Conservation (phyloP, 2,797 vertebrate genomes). For the Artibeus jamaicensis region DNA sequence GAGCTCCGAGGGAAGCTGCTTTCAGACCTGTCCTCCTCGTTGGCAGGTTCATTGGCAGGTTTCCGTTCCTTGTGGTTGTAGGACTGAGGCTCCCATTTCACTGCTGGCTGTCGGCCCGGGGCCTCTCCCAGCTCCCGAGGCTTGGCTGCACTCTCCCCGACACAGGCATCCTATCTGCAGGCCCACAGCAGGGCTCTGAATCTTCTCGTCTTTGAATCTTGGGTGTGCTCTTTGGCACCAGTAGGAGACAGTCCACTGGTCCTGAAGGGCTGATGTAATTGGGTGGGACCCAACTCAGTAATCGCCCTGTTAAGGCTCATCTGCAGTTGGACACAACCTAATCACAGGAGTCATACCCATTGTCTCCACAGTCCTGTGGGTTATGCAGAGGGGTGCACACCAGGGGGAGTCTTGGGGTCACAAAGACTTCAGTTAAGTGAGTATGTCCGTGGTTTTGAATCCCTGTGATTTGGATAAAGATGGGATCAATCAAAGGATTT, state of each 20-base stretch:
- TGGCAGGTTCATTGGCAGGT: not conserved
- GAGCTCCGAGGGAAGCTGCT: not conserved
- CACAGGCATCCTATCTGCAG: rapidly evolving
- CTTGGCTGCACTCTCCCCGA: not conserved
- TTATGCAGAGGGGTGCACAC: too few species aligned
- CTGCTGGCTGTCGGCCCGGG: not conserved
- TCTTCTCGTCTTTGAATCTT: not conserved
- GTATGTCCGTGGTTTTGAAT: constrained; percentile 73
- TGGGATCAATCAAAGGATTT: constrained; percentile 71
- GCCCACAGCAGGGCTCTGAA: rapidly evolving
- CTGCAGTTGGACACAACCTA: too few species aligned
- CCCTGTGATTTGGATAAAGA: constrained; percentile 76
- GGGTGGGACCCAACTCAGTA: not conserved
- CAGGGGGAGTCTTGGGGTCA: not conserved
- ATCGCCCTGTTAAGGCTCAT: not conserved
- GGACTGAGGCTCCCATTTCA: too few species aligned
- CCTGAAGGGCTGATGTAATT: not conserved
- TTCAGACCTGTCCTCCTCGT: not conserved
- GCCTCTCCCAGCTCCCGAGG: not conserved
- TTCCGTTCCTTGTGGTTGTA: too few species aligned
- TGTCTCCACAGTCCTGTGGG: not conserved
- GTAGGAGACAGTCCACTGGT: not conserved
- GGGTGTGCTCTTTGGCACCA: not conserved
- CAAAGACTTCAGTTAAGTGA: constrained; percentile 65
- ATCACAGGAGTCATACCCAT: not conserved